A percentile compares a stretch with the other conserved stretches of the same genome.
These are phyloP conservation scores for Corythornis vintsioides DNA, from an alignment of 2,113 vertebrate genomes.

Conservation along the genomic window DNA sequence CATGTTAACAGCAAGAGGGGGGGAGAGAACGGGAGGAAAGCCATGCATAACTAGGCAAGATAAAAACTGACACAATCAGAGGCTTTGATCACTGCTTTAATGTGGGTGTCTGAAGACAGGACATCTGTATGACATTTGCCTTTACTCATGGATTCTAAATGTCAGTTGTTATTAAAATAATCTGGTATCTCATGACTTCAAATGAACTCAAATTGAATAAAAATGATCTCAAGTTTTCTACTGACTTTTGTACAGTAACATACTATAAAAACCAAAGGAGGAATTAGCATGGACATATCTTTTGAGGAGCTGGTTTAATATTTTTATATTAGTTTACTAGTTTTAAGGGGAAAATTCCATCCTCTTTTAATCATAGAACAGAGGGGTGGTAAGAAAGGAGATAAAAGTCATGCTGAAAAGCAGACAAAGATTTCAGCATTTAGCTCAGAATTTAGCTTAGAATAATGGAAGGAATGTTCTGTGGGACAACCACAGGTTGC, in stretches of 20 bases:
- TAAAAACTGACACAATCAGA: not conserved
- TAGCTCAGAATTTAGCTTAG: not conserved
- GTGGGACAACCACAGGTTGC: not conserved
- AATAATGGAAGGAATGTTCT: not conserved
- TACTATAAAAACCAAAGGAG: conserved; percentile 6
- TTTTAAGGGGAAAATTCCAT: not conserved
- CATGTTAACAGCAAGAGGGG: no score
- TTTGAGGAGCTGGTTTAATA: not conserved
- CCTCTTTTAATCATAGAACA: not conserved
- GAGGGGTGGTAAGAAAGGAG: not conserved
- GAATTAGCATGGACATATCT: not conserved
- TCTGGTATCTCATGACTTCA: conserved; percentile 6
- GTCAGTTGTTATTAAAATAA: conserved; percentile 23
- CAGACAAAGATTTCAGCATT: not conserved
- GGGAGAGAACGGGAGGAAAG: no score
- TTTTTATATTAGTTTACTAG: conserved; percentile 4
- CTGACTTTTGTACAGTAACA: not conserved
- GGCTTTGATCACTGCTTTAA: not conserved
- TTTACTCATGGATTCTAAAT: not conserved
- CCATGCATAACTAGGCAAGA: fast-evolving
- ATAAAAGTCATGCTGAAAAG: not conserved
- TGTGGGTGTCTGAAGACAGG: not conserved
- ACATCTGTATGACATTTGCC: not conserved
- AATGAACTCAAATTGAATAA: not conserved
- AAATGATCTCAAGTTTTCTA: not conserved